These are phyloP conservation scores for Rafetus swinhoei DNA, from an alignment of 2,113 vertebrate species.

Conservation along the genomic window DNA sequence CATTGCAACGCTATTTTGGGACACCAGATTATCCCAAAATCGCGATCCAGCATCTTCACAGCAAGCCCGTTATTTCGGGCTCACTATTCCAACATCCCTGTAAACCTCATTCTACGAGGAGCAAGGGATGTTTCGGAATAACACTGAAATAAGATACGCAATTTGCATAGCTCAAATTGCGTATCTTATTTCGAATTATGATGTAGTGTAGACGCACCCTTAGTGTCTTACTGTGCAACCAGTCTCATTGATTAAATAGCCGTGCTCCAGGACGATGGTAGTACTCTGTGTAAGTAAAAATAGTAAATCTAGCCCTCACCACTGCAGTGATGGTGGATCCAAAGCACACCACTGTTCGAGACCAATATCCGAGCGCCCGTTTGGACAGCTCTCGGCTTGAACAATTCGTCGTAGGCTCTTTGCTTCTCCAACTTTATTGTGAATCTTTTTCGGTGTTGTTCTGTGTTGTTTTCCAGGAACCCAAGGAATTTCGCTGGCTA, in stretches of 20 bases:
- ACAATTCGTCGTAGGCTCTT: background rate
- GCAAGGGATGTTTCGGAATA: too few relatives aligned
- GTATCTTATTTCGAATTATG: too few relatives aligned
- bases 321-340: background rate
- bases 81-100: too few relatives aligned
- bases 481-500: conserved; percentile 75
- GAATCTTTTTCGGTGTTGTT: background rate
- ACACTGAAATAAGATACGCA: too few relatives aligned
- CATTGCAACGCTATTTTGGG: too few relatives aligned
- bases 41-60: too few relatives aligned
- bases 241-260: background rate
- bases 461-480: conserved; percentile 46
- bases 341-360: background rate
- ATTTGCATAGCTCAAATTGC: too few relatives aligned
- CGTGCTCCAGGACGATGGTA: background rate
- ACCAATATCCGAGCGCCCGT: rapidly evolving
- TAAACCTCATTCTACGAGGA: too few relatives aligned
- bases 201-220: too few relatives aligned
- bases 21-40: too few relatives aligned
- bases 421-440: background rate
- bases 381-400: background rate
- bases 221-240: background rate
- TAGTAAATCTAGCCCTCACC: background rate
- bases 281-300: background rate
- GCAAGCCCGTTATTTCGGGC: too few relatives aligned